phyloP scores from a whole-genome alignment of 2,113 vertebrate species.

The Entelurus aequoreus region DNA sequence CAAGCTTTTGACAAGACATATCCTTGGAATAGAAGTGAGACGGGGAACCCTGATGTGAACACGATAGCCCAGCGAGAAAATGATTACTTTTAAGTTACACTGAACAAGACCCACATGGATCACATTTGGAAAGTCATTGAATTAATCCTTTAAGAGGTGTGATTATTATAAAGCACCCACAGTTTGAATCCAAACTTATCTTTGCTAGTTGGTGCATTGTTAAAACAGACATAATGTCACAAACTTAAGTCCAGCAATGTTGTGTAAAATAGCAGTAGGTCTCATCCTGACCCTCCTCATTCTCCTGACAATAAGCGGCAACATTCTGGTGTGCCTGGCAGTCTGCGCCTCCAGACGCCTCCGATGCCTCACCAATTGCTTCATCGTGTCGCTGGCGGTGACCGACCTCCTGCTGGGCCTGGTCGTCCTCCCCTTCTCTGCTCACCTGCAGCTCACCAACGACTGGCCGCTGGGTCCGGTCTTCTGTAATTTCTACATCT shows the following conservation, averaged over 20 bases:
- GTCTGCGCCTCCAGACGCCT: slow-evolving; percentile 82
- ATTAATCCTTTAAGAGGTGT: not conserved
- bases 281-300: slow-evolving; percentile 74
- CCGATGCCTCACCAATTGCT: slow-evolving; percentile 89
- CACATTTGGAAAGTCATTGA: too few relatives aligned
- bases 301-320: slow-evolving; percentile 80
- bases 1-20: too few relatives aligned
- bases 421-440: slow-evolving; percentile 89
- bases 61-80: too few relatives aligned
- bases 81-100: too few relatives aligned
- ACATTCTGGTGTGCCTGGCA: slow-evolving; percentile 88
- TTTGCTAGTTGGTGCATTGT: not conserved
- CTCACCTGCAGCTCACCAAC: slow-evolving; percentile 72
- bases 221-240: slow-evolving; percentile 8
- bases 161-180: not conserved
- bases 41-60: too few relatives aligned
- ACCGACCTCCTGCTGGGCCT: slow-evolving; percentile 89
- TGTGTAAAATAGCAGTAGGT: slow-evolving; percentile 66
- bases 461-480: slow-evolving; percentile 77
- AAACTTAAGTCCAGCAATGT: slow-evolving; percentile 39
- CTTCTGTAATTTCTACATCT: slow-evolving; percentile 90
- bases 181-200: not conserved
- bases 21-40: too few relatives aligned
- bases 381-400: slow-evolving; percentile 88
- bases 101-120: too few relatives aligned